Evolutionary conservation across 2,113 vertebrate species (phyloP).

Genomic region (Acrocephalus arundinaceus): DNA sequence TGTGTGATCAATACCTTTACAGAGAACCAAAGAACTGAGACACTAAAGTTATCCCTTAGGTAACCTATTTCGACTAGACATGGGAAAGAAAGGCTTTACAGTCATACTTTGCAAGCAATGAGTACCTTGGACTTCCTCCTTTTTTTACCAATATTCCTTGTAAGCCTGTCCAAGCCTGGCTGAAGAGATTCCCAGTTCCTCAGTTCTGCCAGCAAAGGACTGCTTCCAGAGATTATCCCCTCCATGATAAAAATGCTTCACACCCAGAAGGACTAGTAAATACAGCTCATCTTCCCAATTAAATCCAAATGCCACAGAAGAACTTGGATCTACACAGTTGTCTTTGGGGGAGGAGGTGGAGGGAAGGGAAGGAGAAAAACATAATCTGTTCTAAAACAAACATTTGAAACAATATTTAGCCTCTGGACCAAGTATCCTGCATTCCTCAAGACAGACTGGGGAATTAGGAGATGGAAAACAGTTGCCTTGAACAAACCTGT

Average conservation of each 20-base stretch:
- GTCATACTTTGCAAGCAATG: background rate
- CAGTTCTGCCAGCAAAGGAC: background rate
- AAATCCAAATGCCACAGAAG: background rate
- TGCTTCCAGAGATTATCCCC: background rate
- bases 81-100: background rate
- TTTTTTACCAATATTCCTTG: background rate
- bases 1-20: background rate
- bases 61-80: background rate
- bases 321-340: background rate
- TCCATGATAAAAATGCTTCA: background rate
- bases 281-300: background rate
- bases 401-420: background rate
- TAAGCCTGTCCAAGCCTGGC: background rate
- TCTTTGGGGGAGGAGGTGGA: rapidly evolving
- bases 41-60: background rate
- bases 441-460: background rate
- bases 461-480: background rate
- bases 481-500: background rate
- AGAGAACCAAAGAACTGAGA: background rate
- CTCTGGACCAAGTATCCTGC: background rate
- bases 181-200: background rate
- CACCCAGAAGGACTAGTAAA: background rate
- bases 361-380: background rate
- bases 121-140: background rate
- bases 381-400: background rate